phyloP scores from a whole-genome alignment of 2,888 invertebrate genomes.

The Hetaerina titia region DNA sequence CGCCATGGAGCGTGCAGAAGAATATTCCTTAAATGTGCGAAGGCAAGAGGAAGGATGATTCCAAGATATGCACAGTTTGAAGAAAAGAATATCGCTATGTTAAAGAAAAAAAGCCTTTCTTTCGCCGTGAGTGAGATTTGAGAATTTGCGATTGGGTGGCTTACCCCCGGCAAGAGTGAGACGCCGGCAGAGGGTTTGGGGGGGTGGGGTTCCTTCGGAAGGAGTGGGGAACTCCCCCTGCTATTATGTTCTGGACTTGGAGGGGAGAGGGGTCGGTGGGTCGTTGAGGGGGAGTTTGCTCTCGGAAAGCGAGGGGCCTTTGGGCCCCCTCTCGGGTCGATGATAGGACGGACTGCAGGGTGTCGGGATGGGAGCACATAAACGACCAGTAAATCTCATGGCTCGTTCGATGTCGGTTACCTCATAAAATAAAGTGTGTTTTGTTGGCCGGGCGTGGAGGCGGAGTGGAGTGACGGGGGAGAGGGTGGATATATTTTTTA shows the following conservation, averaged over 20 bases:
- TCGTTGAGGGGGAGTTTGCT: no score
- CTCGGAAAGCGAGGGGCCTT: background rate
- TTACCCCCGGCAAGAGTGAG: background rate
- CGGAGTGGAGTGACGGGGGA: background rate
- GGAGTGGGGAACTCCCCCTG: background rate
- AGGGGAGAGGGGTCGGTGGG: background rate
- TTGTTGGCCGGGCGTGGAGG: background rate
- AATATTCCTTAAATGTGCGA: no score
- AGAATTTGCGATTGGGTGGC: background rate
- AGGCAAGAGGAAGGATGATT: no score
- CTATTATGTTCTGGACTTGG: no score
- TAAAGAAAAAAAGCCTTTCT: no score
- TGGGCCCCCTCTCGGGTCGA: background rate
- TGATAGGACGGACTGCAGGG: background rate
- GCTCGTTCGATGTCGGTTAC: constrained; percentile 37
- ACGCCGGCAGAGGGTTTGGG: background rate
- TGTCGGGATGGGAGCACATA: constrained; percentile 18
- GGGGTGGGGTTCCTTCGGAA: background rate
- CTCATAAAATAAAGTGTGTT: constrained; percentile 45
- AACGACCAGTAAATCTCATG: constrained; percentile 28
- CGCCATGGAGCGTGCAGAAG: no score
- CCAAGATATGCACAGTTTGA: no score
- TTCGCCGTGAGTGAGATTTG: background rate
- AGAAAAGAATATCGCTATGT: no score
- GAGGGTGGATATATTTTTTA: background rate